Evolutionary conservation across 2,797 vertebrate genomes (phyloP), one percentile per base, ranked within the genome.

Genomic region (Helicolenus hilgendorfi): DNA sequence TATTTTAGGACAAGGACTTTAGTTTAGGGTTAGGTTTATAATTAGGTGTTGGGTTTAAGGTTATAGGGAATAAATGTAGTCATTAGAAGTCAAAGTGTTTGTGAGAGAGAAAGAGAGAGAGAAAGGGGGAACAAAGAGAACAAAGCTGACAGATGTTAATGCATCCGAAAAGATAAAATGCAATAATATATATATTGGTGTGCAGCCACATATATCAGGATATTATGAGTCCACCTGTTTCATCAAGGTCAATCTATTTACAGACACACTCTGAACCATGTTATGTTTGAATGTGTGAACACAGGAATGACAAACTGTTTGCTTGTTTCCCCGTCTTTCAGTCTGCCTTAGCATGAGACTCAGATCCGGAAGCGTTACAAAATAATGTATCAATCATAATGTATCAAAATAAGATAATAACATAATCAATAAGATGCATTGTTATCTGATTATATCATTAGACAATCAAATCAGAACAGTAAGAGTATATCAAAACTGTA

Each of bases 111-210:
- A 27, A 27, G 29, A 38, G 36, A 38, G 24, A 58, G 35, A 67
- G 3, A 11, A 33, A 26, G 38, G n/a, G 5, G 29, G 5, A 3
- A 15, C n/a, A 18, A 62, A 0, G 14, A 22, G 60, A 60, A 63
- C 7, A 62, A 76, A 22, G 24, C 68, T 22, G 45, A 79, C 80
- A 91, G 92, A 92, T 89, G 92, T 78, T 86, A 72, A 88, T 80
- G 60, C 22, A 82, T 24, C 63, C 0, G 0, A 5, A 49, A 14
- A 49, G 13, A 80, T 63, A 58, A 73, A 81, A 53, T 60, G 27
- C 27, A 67, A 56, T 84, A 41, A 64, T 49, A 49, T 49, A 49
- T 49, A 49, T 4, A 59, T 35, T 38, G 18, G 22, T 41, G 81
- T 64, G 53, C 82, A 77, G 65, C 72, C 58, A 55, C 72, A 81